Percentiles rank a stretch among this genome's conserved stretches.
phyloP scores from a whole-genome alignment of 2,113 vertebrate genomes.

The Lethenteron camtschaticum region DNA sequence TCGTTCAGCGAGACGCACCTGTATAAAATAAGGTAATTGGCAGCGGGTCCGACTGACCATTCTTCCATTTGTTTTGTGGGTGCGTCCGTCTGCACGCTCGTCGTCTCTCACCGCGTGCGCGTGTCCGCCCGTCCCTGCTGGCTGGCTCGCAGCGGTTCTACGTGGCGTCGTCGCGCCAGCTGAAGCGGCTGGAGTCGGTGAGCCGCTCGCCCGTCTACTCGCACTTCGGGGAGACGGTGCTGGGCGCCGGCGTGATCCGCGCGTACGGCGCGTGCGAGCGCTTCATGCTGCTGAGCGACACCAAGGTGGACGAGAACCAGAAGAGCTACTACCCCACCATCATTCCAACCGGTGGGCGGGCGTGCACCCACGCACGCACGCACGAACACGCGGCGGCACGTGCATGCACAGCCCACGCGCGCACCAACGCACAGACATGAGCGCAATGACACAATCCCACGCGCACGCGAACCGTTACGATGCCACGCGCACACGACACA shows the following conservation, averaged over 20 bases:
- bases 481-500: too few relatives aligned
- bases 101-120: too few relatives aligned
- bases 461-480: neutral
- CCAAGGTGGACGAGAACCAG: slow-evolving; percentile 71
- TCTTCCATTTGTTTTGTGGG: too few relatives aligned
- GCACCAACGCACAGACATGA: too few relatives aligned
- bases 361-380: neutral
- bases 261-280: slow-evolving; percentile 61
- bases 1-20: too few relatives aligned
- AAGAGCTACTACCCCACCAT: slow-evolving; percentile 81
- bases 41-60: too few relatives aligned
- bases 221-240: slow-evolving; percentile 71
- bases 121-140: too few relatives aligned
- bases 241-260: slow-evolving; percentile 68
- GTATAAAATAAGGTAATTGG: too few relatives aligned
- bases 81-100: too few relatives aligned
- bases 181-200: slow-evolving; percentile 73
- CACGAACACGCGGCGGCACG: too few relatives aligned
- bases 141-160: slow-evolving; percentile 48
- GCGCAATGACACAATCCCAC: neutral
- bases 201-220: slow-evolving; percentile 78
- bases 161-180: slow-evolving; percentile 67
- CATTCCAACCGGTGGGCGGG: slow-evolving; percentile 60
- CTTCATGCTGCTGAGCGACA: slow-evolving; percentile 55
- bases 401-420: too few relatives aligned